phyloP scores from a whole-genome alignment of 2,797 vertebrate species.

The Alfaro cultratus region DNA sequence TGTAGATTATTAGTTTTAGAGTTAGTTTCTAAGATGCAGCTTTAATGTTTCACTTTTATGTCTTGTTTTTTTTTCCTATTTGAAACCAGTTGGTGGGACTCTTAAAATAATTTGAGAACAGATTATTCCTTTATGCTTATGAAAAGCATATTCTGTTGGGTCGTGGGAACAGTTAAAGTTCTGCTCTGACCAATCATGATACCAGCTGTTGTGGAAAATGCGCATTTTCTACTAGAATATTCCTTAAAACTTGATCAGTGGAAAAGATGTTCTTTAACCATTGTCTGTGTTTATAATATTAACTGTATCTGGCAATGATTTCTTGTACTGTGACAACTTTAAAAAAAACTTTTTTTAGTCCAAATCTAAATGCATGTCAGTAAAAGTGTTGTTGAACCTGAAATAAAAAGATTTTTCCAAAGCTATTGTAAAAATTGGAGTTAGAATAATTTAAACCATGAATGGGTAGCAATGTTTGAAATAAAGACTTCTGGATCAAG shows the following conservation, averaged over 20 bases:
- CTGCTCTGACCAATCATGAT: neutral
- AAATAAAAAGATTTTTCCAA: conserved; percentile 6
- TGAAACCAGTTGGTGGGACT: neutral
- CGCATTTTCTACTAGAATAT: neutral
- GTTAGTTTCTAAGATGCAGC: neutral
- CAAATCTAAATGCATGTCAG: neutral
- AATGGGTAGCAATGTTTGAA: neutral
- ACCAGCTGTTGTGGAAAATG: neutral
- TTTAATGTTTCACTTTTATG: neutral
- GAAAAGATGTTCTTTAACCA: neutral
- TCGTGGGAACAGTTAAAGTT: neutral
- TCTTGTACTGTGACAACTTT: conserved; percentile 3
- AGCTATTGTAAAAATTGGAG: neutral
- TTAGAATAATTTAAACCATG: neutral
- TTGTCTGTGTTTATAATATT: neutral
- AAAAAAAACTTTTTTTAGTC: neutral
- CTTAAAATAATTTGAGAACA: neutral
- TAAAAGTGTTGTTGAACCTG: neutral
- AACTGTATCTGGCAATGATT: conserved; percentile 5
- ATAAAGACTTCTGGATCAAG: neutral
- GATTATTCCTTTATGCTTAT: neutral
- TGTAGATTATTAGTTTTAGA: neutral
- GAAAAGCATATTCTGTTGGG: neutral
- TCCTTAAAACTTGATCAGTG: neutral
- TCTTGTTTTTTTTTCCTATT: neutral